Conservation (phyloP, 2,888 invertebrate genomes). For the Drepanosiphum platanoidis region DNA sequence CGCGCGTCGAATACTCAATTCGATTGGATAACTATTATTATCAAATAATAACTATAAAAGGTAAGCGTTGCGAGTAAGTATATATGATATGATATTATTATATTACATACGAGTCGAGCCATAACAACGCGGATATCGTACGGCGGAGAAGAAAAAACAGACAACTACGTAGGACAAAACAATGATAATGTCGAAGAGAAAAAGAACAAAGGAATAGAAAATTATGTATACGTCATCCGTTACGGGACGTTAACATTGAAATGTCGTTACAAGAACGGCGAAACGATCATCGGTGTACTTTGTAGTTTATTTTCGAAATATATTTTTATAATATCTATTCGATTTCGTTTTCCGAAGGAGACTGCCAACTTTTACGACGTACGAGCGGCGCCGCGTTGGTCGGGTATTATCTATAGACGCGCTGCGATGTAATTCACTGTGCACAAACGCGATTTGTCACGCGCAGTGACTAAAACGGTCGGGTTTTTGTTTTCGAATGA, state of each 20-base stretch:
- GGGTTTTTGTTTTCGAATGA: no score
- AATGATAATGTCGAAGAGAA: neutral
- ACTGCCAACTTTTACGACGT: no score
- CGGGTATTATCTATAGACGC: no score
- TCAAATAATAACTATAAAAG: neutral
- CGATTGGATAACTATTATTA: no score
- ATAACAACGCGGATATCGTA: neutral
- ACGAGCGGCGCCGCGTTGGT: no score
- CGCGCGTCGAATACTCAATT: no score
- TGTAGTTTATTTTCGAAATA: neutral
- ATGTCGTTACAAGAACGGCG: no score
- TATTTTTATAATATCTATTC: neutral
- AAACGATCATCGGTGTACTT: neutral
- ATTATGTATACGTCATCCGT: neutral
- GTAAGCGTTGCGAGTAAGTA: neutral
- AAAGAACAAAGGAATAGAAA: neutral
- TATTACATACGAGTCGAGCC: neutral
- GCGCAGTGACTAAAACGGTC: no score
- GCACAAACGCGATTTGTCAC: no score
- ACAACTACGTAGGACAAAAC: neutral
- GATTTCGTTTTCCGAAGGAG: no score
- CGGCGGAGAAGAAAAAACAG: no score
- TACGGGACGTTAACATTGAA: neutral
- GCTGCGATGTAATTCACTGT: no score
- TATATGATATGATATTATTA: neutral